Evolutionary conservation across 1,140 invertebrate species (phyloP), one percentile per base, ranked within the genome.

Genomic region (Acyrthosiphon pisum): DNA sequence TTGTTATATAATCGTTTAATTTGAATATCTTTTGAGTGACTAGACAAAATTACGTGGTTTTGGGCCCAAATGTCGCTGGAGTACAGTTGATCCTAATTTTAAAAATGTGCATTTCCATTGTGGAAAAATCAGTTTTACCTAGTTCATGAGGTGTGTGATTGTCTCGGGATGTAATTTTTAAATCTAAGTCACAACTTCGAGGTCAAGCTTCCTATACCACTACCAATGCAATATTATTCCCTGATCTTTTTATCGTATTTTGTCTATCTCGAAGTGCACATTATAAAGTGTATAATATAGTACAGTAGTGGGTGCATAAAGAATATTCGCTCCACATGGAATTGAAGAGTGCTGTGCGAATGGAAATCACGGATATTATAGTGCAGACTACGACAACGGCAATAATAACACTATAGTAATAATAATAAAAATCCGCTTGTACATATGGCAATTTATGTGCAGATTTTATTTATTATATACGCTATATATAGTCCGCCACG

Each of bases 401-500:
- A 53, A 37, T 53, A 87, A 87, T 48, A 48, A 46, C 8, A 87
- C 1, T 20, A 35, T 56, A 56, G 44, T 89, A 60, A 26, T 60
- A 30, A n/a, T 18, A 76, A 76, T 76, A 76, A 76, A 60, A 90
- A 44, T 90, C 56, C 14, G 23, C 53, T 41, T 8, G 88, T 60
- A 7, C 60, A n/a, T 76, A 76, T n/a, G 30, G 87, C 37, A 18
- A 90, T 90, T 90, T 60, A 60, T 44, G 56, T 91, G 23, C 18
- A 11, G 60, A 48, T 37, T 83, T 81, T 91, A 91, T 91, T 91
- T 48, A 83, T 53, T 86, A 81, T 91, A 48, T 44, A 37, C 35
- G 26, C 44, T 22, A 83, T 23, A 37, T 23, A 37, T 46, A n/a
- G 18, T 68, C 46, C 7, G 11, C 37, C 26, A 22, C n/a, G 8